Evolutionary conservation across 2,113 vertebrate species (phyloP).

Genomic region (Dipodomys spectabilis): DNA sequence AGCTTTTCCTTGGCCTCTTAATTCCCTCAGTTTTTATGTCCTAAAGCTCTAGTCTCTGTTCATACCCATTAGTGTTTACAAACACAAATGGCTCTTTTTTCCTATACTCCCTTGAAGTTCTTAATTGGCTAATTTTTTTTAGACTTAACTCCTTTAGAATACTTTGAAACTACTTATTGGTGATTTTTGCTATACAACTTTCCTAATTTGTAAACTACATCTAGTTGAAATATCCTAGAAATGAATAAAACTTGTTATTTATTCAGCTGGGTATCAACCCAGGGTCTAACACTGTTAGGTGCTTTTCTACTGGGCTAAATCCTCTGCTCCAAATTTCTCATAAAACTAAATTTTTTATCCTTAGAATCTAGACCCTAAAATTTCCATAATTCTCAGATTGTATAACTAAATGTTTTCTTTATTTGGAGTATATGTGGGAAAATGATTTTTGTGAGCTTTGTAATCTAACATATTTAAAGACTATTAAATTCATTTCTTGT

Average conservation of each 20-base stretch:
- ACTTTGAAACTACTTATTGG: constrained; percentile 53
- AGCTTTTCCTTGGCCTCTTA: constrained; percentile 29
- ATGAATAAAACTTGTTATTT: not conserved
- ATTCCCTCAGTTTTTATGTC: constrained; percentile 28
- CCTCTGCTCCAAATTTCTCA: not conserved
- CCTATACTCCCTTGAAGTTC: not conserved
- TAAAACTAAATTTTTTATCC: not conserved
- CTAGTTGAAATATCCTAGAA: constrained; percentile 34
- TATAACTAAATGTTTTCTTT: constrained; percentile 44
- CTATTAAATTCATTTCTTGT: constrained; percentile 9
- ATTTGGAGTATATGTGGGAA: constrained; percentile 18
- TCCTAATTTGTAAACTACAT: constrained; percentile 31
- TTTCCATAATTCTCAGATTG: not conserved
- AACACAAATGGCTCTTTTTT: constrained; percentile 9
- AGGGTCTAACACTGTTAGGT: not conserved
- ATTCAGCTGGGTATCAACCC: not conserved
- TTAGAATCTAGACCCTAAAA: not conserved
- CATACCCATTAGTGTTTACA: constrained; percentile 12
- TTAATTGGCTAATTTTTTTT: constrained; percentile 36
- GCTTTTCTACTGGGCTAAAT: not conserved
- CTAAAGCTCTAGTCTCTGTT: constrained; percentile 51
- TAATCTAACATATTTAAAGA: not conserved
- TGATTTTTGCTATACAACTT: not conserved
- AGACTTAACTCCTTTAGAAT: constrained; percentile 17
- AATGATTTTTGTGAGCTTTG: constrained; percentile 15